A percentile compares a stretch with the other conserved stretches of the same genome.
These are phyloP conservation scores for Chrysolophus pictus DNA, from an alignment of 2,797 vertebrate genomes.

Conservation along the genomic window DNA sequence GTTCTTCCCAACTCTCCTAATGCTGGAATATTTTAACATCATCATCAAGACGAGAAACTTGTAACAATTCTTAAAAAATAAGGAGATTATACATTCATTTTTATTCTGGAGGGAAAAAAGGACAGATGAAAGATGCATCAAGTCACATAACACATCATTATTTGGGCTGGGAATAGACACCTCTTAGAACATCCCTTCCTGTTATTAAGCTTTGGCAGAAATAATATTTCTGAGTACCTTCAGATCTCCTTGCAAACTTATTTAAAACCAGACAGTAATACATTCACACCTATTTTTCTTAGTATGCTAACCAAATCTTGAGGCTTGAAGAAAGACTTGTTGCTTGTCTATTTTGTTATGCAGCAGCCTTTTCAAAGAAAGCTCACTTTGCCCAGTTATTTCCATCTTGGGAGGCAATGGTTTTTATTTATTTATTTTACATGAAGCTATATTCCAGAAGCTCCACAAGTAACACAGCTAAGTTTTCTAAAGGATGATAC, in stretches of 20 bases:
- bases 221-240: neutral
- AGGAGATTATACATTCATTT: neutral
- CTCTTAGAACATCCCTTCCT: neutral
- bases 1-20: neutral
- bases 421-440: neutral
- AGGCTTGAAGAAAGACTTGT: neutral
- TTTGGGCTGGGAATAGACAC: neutral
- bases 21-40: neutral
- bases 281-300: neutral
- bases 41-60: neutral
- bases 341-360: neutral
- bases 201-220: neutral
- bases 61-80: neutral
- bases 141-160: neutral
- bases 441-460: neutral
- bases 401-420: neutral
- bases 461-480: neutral
- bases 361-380: neutral
- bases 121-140: neutral
- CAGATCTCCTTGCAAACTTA: neutral
- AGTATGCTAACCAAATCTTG: neutral
- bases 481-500: neutral
- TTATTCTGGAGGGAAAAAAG: neutral
- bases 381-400: neutral
- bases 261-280: neutral